Evolutionary conservation across 2,797 vertebrate species (phyloP), one percentile per base, ranked within the genome.

Genomic region (Sphaeramia orbicularis): DNA sequence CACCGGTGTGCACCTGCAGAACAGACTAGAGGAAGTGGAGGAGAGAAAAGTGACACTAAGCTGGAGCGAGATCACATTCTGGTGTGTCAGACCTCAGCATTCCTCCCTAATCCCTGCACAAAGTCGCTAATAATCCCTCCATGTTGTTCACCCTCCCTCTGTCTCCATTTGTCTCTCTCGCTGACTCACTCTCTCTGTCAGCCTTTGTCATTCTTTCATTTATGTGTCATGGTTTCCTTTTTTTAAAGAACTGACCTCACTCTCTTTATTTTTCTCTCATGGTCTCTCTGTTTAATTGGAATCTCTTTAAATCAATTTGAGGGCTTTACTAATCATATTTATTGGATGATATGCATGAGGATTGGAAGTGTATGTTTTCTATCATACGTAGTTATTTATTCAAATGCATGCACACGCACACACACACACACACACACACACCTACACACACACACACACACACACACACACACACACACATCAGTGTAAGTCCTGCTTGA

Each of bases 81-180:
- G 74, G 77, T 67, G 83, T 81, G 81, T 87, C 80, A 88, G 75
- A 90, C 82, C 78, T 83, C 85, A 71, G 62, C 74, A 62, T 88
- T 84, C 75, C 81, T 72, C 51, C 55, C 36, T 85, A 88, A 90
- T 91, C 85, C 87, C 57, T 52, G 36, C 78, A 81, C 76, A 73
- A 43, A 74, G 72, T 74, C 61, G 13, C 68, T 86, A 88, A 89
- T 90, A 88, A 90, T 91, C 85, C 87, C 68, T 72, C 43, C 64
- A 43, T 86, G 79, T 78, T 69, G 58, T 64, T 81, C 81, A 49
- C 55, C 45, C 59, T 76, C 76, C 50, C 64, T 53, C 68, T 63
- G 56, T 67, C 48, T 77, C 65, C 51, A 61, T 70, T 70, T 78
- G 76, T 79, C 57, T 65, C 53, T 56, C 67, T 24, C 9, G 2